Conservation (phyloP, 2,797 vertebrate genomes). For the Fringilla coelebs region DNA sequence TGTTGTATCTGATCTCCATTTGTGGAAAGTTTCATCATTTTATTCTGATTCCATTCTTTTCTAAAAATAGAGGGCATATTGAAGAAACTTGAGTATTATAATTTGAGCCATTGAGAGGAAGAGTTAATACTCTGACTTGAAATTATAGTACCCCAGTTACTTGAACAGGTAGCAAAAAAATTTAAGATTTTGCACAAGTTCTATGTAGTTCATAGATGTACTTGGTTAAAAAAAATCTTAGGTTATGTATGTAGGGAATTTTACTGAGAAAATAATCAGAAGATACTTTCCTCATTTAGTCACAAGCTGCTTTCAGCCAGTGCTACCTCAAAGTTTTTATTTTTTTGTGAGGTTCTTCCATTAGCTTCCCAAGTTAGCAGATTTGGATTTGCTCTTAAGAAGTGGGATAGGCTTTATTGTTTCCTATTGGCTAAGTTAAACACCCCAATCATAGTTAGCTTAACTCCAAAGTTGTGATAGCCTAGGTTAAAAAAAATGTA, state of each 20-base stretch:
- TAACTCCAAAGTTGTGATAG: neutral
- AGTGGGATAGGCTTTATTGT: neutral
- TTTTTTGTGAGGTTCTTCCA: neutral
- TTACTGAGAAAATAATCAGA: neutral
- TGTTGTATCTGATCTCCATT: constrained; percentile 58
- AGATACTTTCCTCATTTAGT: neutral
- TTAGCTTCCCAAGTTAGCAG: neutral
- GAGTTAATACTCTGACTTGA: neutral
- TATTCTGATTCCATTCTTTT: constrained; percentile 58
- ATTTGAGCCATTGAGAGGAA: constrained; percentile 26
- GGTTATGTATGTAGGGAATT: neutral
- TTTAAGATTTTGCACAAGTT: neutral
- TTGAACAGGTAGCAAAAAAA: neutral
- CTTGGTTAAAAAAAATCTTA: neutral
- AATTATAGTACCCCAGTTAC: constrained; percentile 21
- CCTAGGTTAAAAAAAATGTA: neutral
- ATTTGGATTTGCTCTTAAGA: neutral
- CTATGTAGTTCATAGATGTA: neutral
- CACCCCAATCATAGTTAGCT: neutral
- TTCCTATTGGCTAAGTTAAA: neutral
- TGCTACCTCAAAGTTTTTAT: neutral
- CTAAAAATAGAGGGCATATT: constrained; percentile 55
- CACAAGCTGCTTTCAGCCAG: neutral
- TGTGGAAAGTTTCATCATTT: constrained; percentile 55
- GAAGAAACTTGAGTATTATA: constrained; percentile 40